Evolutionary conservation across 2,888 invertebrate species (phyloP).

Genomic region (Tipula vernalis): DNA sequence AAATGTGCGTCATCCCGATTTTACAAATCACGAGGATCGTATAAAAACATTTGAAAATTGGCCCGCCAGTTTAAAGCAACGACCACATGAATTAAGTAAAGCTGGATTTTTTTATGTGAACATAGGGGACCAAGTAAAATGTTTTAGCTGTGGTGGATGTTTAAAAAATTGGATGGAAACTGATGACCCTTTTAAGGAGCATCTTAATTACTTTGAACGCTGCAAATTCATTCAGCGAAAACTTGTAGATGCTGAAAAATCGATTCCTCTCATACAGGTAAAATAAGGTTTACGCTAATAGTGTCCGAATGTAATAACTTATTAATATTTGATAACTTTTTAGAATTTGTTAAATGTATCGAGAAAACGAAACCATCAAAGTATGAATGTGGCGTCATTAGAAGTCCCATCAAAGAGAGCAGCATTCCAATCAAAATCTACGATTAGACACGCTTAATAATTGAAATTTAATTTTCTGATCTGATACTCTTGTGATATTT

Average conservation of each 20-base stretch:
- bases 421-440: too few relatives aligned
- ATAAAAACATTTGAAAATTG: conserved; percentile 61
- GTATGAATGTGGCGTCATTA: too few relatives aligned
- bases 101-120: conserved; percentile 91
- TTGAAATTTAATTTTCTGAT: too few relatives aligned
- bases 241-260: not conserved
- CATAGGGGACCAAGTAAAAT: conserved; percentile 76
- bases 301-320: too few relatives aligned
- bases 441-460: too few relatives aligned
- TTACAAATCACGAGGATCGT: conserved; percentile 55
- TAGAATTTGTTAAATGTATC: too few relatives aligned
- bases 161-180: conserved; percentile 82
- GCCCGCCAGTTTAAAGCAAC: conserved; percentile 70
- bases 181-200: conserved; percentile 91
- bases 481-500: too few relatives aligned
- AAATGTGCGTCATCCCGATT: conserved; percentile 43
- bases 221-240: not conserved
- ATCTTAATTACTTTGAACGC: conserved; percentile 28
- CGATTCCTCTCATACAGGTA: not conserved
- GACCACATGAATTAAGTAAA: conserved; percentile 65
- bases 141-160: conserved; percentile 89
- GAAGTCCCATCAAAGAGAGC: too few relatives aligned
- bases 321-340: too few relatives aligned
- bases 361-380: too few relatives aligned
- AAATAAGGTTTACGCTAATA: not conserved